Conservation (phyloP, 1,140 invertebrate genomes). For the Solen grandis region DNA sequence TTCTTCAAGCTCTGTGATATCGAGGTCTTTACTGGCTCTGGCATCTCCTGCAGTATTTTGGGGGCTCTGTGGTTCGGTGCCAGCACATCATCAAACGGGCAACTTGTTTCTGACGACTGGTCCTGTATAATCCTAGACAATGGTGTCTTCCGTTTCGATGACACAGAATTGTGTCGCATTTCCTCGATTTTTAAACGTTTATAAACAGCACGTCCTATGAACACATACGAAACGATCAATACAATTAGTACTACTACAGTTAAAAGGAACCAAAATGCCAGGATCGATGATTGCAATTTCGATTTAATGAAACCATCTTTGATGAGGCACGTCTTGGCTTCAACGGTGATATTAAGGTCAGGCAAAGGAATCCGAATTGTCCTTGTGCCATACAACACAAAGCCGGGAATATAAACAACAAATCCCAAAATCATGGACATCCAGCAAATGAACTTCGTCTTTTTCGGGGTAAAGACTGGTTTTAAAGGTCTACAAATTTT, state of each 20-base stretch:
- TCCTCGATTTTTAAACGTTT: slow-evolving; percentile 39
- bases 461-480: slow-evolving; percentile 37
- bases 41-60: slow-evolving; percentile 30
- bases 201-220: slow-evolving; percentile 28
- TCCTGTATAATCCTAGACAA: not conserved
- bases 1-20: slow-evolving; percentile 25
- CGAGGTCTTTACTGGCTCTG: slow-evolving; percentile 5
- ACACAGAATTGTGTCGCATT: slow-evolving; percentile 27
- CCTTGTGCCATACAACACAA: slow-evolving; percentile 40
- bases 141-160: not conserved
- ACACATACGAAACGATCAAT: slow-evolving; percentile 17
- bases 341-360: not conserved
- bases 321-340: slow-evolving; percentile 32
- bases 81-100: slow-evolving; percentile 31
- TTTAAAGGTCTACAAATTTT: slow-evolving; percentile 56
- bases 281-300: not conserved
- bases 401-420: slow-evolving; percentile 29
- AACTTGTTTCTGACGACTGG: slow-evolving; percentile 33
- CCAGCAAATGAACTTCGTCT: slow-evolving; percentile 12
- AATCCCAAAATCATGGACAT: not conserved
- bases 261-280: slow-evolving; percentile 30
- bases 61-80: not conserved
- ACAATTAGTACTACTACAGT: slow-evolving; percentile 21
- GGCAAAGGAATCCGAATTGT: slow-evolving; percentile 4
- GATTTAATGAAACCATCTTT: slow-evolving; percentile 30